Percentiles rank a stretch among this genome's conserved stretches.
These are phyloP conservation scores for Microctonus aethiopoides DNA, from an alignment of 2,888 invertebrate genomes.

Conservation along the genomic window DNA sequence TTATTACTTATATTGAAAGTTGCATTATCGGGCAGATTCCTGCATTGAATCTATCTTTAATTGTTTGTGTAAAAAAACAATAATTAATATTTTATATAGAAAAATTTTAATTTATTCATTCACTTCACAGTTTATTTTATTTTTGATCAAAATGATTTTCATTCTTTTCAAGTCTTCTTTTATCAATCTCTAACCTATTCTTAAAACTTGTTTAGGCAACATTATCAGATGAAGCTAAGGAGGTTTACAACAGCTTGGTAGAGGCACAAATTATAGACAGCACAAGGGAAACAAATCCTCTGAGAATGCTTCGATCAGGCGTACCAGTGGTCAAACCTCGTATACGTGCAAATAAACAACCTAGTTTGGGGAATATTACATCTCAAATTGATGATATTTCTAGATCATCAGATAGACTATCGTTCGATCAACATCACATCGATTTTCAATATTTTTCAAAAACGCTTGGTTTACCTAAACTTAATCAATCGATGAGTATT, in stretches of 20 bases:
- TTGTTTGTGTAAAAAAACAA: no score
- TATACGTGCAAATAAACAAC: constrained; percentile 69
- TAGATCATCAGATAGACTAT: constrained; percentile 44
- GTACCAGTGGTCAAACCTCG: constrained; percentile 71
- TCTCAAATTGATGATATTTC: constrained; percentile 49
- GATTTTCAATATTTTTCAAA: constrained; percentile 62
- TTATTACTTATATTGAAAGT: no score
- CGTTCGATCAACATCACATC: constrained; percentile 56
- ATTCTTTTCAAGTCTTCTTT: constrained; percentile 41
- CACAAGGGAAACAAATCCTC: constrained; percentile 70
- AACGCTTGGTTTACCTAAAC: constrained; percentile 55
- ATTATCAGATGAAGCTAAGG: constrained; percentile 88
- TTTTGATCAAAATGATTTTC: constrained; percentile 47
- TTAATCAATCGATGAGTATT: constrained; percentile 50
- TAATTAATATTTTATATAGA: no score
- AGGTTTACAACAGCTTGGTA: constrained; percentile 92
- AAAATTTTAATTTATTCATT: background rate
- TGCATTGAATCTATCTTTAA: no score
- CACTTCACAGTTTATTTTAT: constrained; percentile 15
- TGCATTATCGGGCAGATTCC: no score
- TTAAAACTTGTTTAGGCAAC: constrained; percentile 75
- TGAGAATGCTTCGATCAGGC: constrained; percentile 75
- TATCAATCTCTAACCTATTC: constrained; percentile 44
- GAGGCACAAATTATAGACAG: constrained; percentile 71
- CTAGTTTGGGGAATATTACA: constrained; percentile 48